Conservation (phyloP, 2,888 invertebrate species). For the Agrochola lota region DNA sequence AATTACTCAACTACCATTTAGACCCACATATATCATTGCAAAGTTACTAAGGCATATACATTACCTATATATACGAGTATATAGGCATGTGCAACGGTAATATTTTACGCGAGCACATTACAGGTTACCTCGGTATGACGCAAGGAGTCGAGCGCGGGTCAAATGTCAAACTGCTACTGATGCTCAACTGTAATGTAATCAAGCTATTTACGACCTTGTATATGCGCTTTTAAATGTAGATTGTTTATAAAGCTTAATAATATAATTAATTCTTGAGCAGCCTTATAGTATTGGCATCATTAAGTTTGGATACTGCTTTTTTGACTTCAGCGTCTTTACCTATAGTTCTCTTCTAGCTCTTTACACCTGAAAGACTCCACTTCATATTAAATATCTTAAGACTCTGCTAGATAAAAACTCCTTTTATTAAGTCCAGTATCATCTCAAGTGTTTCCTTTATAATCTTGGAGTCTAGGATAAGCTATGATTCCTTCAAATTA, state of each 20-base stretch:
- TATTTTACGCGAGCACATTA: slow-evolving; percentile 46
- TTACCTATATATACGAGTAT: not conserved
- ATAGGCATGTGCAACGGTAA: slow-evolving; percentile 32
- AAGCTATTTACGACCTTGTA: slow-evolving; percentile 30
- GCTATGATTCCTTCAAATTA: not conserved
- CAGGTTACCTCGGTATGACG: slow-evolving; percentile 31
- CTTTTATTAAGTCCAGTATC: not conserved
- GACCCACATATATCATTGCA: not conserved
- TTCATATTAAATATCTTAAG: not conserved
- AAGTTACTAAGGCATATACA: slow-evolving; percentile 32
- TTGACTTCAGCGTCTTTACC: not conserved
- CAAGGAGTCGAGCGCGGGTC: slow-evolving; percentile 50
- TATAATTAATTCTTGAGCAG: not conserved
- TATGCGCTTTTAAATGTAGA: slow-evolving; percentile 1
- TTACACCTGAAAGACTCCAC: not conserved
- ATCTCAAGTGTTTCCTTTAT: not conserved
- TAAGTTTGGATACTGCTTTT: not conserved
- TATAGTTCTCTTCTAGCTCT: not conserved
- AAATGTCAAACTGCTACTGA: slow-evolving; percentile 53
- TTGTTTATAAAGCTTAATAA: not conserved
- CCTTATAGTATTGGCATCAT: not conserved
- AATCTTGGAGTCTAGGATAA: not conserved
- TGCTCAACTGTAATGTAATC: slow-evolving; percentile 30
- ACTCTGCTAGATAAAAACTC: not conserved
- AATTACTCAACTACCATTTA: slow-evolving; percentile 17